A percentile compares a stretch with the other conserved stretches of the same genome.
These are phyloP conservation scores for Mastomys coucha DNA, from an alignment of 2,113 vertebrate species.

Conservation along the genomic window DNA sequence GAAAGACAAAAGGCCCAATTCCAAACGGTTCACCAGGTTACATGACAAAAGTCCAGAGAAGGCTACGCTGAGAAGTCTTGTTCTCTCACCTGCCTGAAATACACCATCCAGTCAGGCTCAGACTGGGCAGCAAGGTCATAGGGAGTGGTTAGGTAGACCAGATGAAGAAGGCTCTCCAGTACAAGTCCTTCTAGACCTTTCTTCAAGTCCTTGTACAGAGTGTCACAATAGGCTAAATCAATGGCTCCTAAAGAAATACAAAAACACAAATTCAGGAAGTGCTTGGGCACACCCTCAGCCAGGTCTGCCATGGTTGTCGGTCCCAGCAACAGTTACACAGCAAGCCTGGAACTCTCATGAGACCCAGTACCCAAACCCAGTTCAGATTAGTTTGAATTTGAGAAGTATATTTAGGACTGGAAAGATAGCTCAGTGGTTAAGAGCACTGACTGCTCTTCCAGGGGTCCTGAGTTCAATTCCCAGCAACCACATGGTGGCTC, in stretches of 20 bases:
- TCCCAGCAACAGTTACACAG: neutral
- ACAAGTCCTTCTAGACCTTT: conserved; percentile 94
- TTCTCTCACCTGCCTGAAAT: conserved; percentile 92
- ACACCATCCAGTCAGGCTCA: conserved; percentile 96
- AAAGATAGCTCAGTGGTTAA: too few relatives aligned
- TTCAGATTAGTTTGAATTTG: neutral
- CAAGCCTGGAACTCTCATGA: too few relatives aligned
- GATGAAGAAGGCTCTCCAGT: conserved; percentile 94
- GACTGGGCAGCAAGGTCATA: conserved; percentile 92
- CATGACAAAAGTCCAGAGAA: neutral
- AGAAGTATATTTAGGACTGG: neutral
- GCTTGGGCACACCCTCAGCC: neutral
- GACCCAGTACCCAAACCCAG: neutral
- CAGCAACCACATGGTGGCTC: too few relatives aligned
- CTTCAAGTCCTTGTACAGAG: conserved; percentile 93
- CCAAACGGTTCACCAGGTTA: neutral
- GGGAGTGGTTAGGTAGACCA: conserved; percentile 94
- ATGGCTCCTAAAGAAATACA: conserved; percentile 90
- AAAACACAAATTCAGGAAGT: neutral
- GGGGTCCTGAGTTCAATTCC: too few relatives aligned
- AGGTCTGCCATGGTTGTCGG: neutral
- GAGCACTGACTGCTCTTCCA: too few relatives aligned
- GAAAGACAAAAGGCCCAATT: neutral
- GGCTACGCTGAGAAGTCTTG: neutral
- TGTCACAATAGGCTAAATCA: conserved; percentile 91